phyloP scores from a whole-genome alignment of 1,140 invertebrate species.

The Pararge aegeria region DNA sequence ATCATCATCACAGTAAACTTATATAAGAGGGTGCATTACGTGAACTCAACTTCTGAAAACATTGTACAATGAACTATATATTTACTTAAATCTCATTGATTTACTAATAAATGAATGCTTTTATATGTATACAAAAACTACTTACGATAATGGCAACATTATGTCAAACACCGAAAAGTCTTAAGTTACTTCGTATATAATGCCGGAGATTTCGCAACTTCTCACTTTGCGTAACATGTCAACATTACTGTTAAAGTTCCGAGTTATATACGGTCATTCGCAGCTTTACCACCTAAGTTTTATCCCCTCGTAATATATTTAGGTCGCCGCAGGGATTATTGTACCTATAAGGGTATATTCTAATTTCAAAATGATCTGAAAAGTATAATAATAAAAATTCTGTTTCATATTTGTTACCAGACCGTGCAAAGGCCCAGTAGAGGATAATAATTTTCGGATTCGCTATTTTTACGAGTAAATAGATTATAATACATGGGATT shows the following conservation, averaged over 20 bases:
- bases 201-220: conserved; percentile 34
- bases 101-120: too few relatives aligned
- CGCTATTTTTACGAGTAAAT: too few relatives aligned
- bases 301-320: conserved; percentile 38
- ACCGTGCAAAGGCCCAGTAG: too few relatives aligned
- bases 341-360: not conserved
- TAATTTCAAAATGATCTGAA: not conserved
- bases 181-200: conserved; percentile 21
- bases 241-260: conserved; percentile 32
- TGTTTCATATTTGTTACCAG: too few relatives aligned
- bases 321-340: conserved; percentile 25
- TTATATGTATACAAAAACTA: not conserved
- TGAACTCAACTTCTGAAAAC: too few relatives aligned
- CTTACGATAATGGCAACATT: conserved; percentile 6
- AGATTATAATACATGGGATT: too few relatives aligned
- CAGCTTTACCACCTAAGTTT: conserved; percentile 38
- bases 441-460: too few relatives aligned
- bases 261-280: conserved; percentile 36
- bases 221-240: conserved; percentile 34
- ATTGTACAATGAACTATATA: too few relatives aligned
- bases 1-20: too few relatives aligned
- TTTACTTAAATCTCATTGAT: too few relatives aligned
- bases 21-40: too few relatives aligned
- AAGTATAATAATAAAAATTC: not conserved
- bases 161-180: conserved; percentile 8